Base-by-base conservation (phyloP, 2,797 vertebrate species). In the Poecilia picta region DNA sequence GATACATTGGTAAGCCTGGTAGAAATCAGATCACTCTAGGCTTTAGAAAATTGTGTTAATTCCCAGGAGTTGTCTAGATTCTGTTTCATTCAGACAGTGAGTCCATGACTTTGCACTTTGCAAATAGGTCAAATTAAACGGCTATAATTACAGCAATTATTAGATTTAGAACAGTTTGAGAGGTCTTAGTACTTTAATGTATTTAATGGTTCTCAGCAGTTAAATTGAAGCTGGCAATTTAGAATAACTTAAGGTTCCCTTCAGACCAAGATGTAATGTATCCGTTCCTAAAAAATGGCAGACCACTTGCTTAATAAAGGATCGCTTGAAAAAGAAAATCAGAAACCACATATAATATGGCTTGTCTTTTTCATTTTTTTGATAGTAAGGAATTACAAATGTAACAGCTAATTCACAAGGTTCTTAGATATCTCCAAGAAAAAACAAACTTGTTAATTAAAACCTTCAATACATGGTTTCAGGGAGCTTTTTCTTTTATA, bases 401-500 rank as follows among this genome's bases (percentile, higher is more conserved):
- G 84, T 75, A 49, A 85, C 41, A 79, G 49, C 62, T 71, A 78
- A 83, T 77, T 78, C 59, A 83, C 79, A 81, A 74, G 45, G 78
- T 81, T 79, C 82, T 79, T 46, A 43, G 53, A 82, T 81, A 80
- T 89, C 75, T 43, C 76, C 55, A 72, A 36, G 53, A 76, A 45
- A 87, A 88, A 51, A 78, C 46, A 57, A 46, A 46, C 18, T 12
- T 28, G 72, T 43, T 85, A 86, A 73, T 36, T 88, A 64, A 88
- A 88, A 83, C 80, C 55, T 78, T 75, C n/a, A 33, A 62, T 47
- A 46, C 78, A 77, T 83, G 85, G 80, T 81, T 81, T 78, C 80
- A 68, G 75, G 85, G 72, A 88, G 41, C 86, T 82, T 91, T 90
- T 86, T 82, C 87, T 81, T 95, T 95, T 91, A 93, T 91, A 93